Evolutionary conservation across 2,113 vertebrate species (phyloP).

Genomic region (Nibea albiflora): DNA sequence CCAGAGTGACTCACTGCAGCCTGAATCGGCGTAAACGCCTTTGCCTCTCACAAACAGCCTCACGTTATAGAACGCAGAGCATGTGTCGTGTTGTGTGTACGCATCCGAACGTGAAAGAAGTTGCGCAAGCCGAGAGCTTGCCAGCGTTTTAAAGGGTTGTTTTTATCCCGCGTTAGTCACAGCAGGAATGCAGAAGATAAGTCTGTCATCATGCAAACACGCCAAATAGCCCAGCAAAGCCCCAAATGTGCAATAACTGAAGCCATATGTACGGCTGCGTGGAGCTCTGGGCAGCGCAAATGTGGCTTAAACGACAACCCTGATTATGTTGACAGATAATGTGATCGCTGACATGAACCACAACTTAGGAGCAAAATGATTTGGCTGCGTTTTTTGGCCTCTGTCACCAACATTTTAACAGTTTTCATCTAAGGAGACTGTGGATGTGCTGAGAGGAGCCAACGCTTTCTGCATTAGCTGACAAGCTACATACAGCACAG

Average conservation of each 20-base stretch:
- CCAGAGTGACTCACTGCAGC: conserved; percentile 15
- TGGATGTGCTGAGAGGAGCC: background rate
- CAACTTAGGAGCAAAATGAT: background rate
- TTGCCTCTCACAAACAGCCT: background rate
- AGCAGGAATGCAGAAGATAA: conserved; percentile 68
- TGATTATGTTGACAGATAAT: conserved; percentile 45
- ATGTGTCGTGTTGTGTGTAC: conserved; percentile 37
- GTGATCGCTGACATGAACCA: conserved; percentile 23
- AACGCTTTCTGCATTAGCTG: background rate
- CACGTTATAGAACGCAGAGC: background rate
- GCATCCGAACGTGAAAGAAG: background rate
- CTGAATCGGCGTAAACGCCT: conserved; percentile 9
- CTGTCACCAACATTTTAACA: background rate
- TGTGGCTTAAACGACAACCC: conserved; percentile 26
- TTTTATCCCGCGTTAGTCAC: conserved; percentile 54
- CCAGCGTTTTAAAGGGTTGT: conserved; percentile 28
- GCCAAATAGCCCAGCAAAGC: conserved; percentile 52
- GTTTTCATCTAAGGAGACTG: background rate
- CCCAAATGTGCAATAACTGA: conserved; percentile 62
- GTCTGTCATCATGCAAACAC: conserved; percentile 67
- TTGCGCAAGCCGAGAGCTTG: conserved; percentile 33
- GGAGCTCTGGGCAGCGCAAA: conserved; percentile 8
- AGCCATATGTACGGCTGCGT: conserved; percentile 64
- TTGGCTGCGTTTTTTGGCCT: conserved; percentile 9
- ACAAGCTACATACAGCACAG: background rate